These are phyloP conservation scores for Drosophila formosana DNA, from an alignment of 2,888 invertebrate genomes.

Conservation along the genomic window DNA sequence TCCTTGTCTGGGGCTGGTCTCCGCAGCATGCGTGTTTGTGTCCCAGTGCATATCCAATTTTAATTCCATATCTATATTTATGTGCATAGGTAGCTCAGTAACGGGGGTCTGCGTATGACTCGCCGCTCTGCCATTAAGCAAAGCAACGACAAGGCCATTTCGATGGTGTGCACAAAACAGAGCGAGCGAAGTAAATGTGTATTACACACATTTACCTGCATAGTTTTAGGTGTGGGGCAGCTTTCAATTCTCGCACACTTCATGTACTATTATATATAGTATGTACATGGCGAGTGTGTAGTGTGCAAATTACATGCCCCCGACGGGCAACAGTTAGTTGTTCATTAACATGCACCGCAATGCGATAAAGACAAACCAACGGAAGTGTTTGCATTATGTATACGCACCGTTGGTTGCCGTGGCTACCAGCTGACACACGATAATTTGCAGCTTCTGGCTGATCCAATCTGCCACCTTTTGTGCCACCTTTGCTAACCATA, in stretches of 20 bases:
- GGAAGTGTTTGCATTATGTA: slow-evolving; percentile 51
- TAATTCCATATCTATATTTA: slow-evolving; percentile 8
- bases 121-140: slow-evolving; percentile 45
- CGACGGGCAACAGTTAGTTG: slow-evolving; percentile 7
- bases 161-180: slow-evolving; percentile 28
- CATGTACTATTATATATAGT: not conserved
- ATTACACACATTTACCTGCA: slow-evolving; percentile 14
- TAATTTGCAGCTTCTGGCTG: slow-evolving; percentile 18
- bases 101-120: slow-evolving; percentile 59
- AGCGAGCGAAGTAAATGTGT: slow-evolving; percentile 25
- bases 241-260: slow-evolving; percentile 46
- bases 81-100: slow-evolving; percentile 39
- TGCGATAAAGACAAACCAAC: slow-evolving; percentile 35
- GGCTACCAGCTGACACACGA: not conserved
- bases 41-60: slow-evolving; percentile 32
- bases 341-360: slow-evolving; percentile 50
- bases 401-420: slow-evolving; percentile 54
- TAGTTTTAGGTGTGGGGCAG: slow-evolving; percentile 31
- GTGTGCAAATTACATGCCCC: slow-evolving; percentile 37
- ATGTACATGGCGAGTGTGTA: not conserved
- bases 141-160: slow-evolving; percentile 66
- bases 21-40: slow-evolving; percentile 6
- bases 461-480: slow-evolving; percentile 6
- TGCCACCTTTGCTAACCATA: not conserved
- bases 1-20: slow-evolving; percentile 35